These are phyloP conservation scores for Dicaeum eximium DNA, from an alignment of 2,113 vertebrate genomes.

Conservation along the genomic window DNA sequence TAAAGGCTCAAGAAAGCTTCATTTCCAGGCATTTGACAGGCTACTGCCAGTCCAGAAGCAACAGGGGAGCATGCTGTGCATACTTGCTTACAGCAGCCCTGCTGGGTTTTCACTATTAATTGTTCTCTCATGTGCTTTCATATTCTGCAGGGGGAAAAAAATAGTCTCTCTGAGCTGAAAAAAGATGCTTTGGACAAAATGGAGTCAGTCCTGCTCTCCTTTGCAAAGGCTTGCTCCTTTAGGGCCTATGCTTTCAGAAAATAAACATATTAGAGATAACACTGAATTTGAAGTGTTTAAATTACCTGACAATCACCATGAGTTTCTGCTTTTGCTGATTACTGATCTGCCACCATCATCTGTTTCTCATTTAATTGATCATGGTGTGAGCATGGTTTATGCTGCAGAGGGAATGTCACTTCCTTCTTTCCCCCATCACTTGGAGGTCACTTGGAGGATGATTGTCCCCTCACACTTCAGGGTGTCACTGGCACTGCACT, in stretches of 20 bases:
- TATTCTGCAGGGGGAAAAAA: background rate
- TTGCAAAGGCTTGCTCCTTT: background rate
- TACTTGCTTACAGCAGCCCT: background rate
- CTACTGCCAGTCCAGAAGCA: conserved; percentile 39
- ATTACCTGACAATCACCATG: background rate
- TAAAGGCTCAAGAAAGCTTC: conserved; percentile 48
- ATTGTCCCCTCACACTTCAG: background rate
- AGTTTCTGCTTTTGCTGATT: background rate
- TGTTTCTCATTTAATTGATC: background rate
- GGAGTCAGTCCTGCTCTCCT: background rate
- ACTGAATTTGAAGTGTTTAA: background rate
- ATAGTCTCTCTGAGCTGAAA: background rate
- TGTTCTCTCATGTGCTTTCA: conserved; percentile 16
- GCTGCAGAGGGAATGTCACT: background rate
- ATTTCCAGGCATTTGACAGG: background rate
- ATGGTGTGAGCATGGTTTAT: background rate
- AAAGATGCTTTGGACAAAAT: background rate
- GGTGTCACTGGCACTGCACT: background rate
- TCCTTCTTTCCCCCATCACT: background rate
- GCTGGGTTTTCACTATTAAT: conserved; percentile 48
- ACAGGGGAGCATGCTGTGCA: background rate
- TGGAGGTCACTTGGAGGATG: background rate
- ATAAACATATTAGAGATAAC: background rate
- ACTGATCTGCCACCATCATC: background rate
- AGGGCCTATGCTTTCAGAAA: background rate